Evolutionary conservation across 2,888 invertebrate genomes (phyloP), one percentile per base, ranked within the genome.

Genomic region (Patella caerulea): DNA sequence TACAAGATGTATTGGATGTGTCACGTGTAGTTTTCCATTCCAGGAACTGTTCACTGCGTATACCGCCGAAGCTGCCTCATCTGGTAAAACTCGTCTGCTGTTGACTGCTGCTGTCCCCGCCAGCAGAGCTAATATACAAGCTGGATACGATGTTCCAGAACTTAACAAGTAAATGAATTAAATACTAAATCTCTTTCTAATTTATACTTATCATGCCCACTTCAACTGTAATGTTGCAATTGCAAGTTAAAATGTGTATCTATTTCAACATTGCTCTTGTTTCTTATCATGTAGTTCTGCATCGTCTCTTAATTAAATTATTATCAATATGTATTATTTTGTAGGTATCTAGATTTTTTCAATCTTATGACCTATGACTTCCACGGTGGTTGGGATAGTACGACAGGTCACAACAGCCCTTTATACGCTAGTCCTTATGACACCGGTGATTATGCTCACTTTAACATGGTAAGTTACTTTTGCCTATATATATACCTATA

Each of bases 281-380:
- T 45, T 45, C 7, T 7, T 45, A 7, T 9, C 7, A 1, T 45
- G 45, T 4, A 45, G 45, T 45, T 45, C 45, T 9, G 9, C 45
- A 7, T 45, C 7, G 45, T 45, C 45, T 45, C 45, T 7, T 45
- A 45, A 45, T 34, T 34, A 34, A 9, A 45, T 9, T 45, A 45
- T 45, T 45, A 9, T 45, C 45, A 45, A 45, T 45, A 45, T 45
- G 9, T 45, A 45, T 45, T 74, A 29, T 29, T 12, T 75, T 56
- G 15, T 59, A 76, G 76, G 15, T 76, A 56, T n/a, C 19, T 72
- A 11, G 76, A 76, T 70, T 76, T 76, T 52, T 55, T 71, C 76
- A 76, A 56, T 72, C 17, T 76, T 24, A 76, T 76, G 76, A 56
- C 71, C n/a, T 76, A 76, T 54, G 76, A 76, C 17, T 71, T 76